phyloP scores from a whole-genome alignment of 2,797 vertebrate genomes.

The Cynopterus sphinx region DNA sequence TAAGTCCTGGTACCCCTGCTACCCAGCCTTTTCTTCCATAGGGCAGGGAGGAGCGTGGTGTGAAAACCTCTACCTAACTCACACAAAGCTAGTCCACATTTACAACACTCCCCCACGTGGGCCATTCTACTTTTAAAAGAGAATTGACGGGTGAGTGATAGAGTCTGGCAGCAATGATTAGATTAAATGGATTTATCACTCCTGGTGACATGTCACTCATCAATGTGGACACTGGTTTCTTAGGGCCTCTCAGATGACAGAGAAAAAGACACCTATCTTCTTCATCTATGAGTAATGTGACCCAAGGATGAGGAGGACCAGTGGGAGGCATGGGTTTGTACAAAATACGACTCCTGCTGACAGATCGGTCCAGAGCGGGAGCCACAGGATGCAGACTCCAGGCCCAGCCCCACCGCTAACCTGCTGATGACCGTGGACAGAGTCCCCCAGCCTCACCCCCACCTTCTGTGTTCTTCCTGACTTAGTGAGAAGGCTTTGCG shows the following conservation, averaged over 20 bases:
- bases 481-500: neutral
- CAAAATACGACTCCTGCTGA: rapidly evolving
- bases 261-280: neutral
- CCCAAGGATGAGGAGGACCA: neutral
- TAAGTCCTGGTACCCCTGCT: too few relatives aligned
- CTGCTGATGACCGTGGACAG: too few relatives aligned
- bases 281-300: neutral
- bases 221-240: neutral
- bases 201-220: neutral
- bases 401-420: neutral
- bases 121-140: neutral
- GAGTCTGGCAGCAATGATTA: neutral
- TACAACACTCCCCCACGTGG: neutral
- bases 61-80: neutral
- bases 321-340: rapidly evolving
- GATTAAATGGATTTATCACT: neutral
- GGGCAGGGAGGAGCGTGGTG: rapidly evolving
- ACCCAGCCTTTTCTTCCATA: neutral
- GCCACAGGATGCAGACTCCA: neutral
- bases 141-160: rapidly evolving
- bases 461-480: neutral
- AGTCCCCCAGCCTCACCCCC: rapidly evolving
- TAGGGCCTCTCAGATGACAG: neutral
- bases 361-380: neutral
- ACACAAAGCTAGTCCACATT: neutral